Percentiles rank a stretch among this genome's conserved stretches.
These are phyloP conservation scores for Himalopsyche japonica DNA, from an alignment of 2,888 invertebrate genomes.

Conservation along the genomic window DNA sequence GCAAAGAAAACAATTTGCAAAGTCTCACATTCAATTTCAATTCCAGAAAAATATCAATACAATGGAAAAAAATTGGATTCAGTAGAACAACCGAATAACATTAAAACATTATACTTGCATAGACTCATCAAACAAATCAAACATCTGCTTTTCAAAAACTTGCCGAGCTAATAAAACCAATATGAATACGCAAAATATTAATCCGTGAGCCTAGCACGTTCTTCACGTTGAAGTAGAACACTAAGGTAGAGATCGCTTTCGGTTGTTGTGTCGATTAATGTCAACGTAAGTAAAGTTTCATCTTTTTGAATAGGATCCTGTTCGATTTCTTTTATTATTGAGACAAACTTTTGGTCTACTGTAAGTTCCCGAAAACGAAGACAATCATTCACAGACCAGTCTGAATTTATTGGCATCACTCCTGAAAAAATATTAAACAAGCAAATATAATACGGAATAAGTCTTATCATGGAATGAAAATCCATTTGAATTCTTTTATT, in stretches of 20 bases:
- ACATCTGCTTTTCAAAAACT: no score
- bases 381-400: slow-evolving; percentile 77
- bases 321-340: slow-evolving; percentile 65
- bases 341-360: slow-evolving; percentile 70
- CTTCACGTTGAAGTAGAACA: slow-evolving; percentile 65
- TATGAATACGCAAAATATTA: no score
- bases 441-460: no score
- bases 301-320: slow-evolving; percentile 64
- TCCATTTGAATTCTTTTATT: no score
- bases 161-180: no score
- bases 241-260: slow-evolving; percentile 70
- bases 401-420: slow-evolving; percentile 60
- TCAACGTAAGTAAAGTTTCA: slow-evolving; percentile 66
- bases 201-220: slow-evolving; percentile 54
- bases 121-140: no score
- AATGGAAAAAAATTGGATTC: no score
- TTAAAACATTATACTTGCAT: no score
- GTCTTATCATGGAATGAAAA: no score
- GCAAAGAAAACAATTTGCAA: no score
- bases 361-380: slow-evolving; percentile 73
- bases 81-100: no score
- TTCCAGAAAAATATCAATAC: neutral
- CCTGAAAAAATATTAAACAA: slow-evolving; percentile 46
- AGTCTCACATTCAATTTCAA: neutral
- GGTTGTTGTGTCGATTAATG: slow-evolving; percentile 72